Evolutionary conservation across 2,797 vertebrate species (phyloP).

Genomic region (Chaenodraco wilsoni): DNA sequence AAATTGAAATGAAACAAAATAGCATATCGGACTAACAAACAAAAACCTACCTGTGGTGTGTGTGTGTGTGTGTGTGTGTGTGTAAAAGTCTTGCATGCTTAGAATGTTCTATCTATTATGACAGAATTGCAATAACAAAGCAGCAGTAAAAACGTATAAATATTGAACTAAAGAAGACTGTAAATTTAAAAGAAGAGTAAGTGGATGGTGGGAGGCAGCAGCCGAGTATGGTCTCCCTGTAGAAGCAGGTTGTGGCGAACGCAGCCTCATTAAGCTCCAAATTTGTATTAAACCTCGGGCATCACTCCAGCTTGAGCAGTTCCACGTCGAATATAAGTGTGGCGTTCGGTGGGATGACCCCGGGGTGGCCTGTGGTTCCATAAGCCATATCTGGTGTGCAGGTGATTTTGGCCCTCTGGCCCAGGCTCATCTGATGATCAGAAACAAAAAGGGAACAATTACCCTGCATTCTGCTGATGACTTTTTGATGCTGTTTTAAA

Average conservation of each 20-base stretch:
- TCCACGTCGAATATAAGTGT: constrained; percentile 98
- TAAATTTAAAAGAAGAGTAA: constrained; percentile 54
- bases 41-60: constrained; percentile 51
- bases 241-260: constrained; percentile 51
- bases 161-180: constrained; percentile 65
- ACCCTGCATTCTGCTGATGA: background rate
- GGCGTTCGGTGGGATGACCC: constrained; percentile 97
- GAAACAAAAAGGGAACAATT: background rate
- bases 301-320: constrained; percentile 95
- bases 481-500: background rate
- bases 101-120: constrained; percentile 63
- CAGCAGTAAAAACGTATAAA: constrained; percentile 74
- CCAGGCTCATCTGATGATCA: constrained; percentile 91
- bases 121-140: constrained; percentile 73
- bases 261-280: constrained; percentile 46
- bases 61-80: constrained; percentile 11
- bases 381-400: constrained; percentile 98
- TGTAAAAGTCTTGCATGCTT: constrained; percentile 53
- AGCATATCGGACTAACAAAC: constrained; percentile 50
- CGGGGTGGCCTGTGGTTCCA: constrained; percentile 94
- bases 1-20: constrained; percentile 69
- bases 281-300: constrained; percentile 4
- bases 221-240: constrained; percentile 58
- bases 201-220: constrained; percentile 45
- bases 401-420: constrained; percentile 97